Evolutionary conservation across 2,113 vertebrate genomes (phyloP).

Genomic region (Blennius ocellaris): DNA sequence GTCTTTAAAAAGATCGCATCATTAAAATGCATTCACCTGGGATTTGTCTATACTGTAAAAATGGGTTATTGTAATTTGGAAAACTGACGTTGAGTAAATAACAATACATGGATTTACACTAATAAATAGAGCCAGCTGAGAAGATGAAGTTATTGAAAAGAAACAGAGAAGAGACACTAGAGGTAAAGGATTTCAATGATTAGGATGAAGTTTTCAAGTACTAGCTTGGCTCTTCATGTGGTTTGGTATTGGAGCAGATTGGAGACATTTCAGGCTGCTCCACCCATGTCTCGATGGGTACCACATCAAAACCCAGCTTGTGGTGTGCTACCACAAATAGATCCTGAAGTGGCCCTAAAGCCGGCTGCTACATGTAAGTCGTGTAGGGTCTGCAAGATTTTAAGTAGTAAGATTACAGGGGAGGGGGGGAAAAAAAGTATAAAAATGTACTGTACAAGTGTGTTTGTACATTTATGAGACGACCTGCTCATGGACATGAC

Average conservation of each 20-base stretch:
- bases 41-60: too few species aligned
- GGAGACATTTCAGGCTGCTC: conserved; percentile 61
- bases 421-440: neutral
- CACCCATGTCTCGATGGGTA: conserved; percentile 73
- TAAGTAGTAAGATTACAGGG: neutral
- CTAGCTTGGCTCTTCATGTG: conserved; percentile 46
- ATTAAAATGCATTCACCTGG: too few species aligned
- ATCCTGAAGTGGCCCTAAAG: conserved; percentile 35
- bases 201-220: conserved; percentile 29
- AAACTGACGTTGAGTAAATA: too few species aligned
- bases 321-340: conserved; percentile 74
- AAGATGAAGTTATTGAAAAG: too few species aligned
- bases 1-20: too few species aligned
- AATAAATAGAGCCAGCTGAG: too few species aligned
- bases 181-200: conserved; percentile 18
- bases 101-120: too few species aligned
- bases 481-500: conserved; percentile 19
- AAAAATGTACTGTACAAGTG: neutral
- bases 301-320: conserved; percentile 72
- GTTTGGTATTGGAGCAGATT: conserved; percentile 63
- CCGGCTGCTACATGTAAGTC: conserved; percentile 39
- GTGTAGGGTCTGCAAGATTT: conserved; percentile 18
- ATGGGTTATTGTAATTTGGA: too few species aligned
- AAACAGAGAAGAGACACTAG: too few species aligned
- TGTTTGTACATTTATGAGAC: conserved; percentile 5